phyloP scores from a whole-genome alignment of 2,888 invertebrate genomes.

The Hypolimnas misippus region DNA sequence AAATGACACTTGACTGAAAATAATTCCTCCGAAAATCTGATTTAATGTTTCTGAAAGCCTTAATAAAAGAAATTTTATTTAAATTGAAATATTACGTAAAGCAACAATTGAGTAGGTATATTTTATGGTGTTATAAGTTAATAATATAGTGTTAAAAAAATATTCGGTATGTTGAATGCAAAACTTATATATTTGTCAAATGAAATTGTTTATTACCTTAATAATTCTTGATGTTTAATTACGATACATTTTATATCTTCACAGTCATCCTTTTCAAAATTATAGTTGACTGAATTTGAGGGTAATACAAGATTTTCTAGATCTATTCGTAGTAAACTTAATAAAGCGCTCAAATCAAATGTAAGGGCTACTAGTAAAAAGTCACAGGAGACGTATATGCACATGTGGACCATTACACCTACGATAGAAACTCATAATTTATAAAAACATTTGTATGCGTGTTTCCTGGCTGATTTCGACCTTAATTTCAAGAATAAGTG shows the following conservation, averaged over 20 bases:
- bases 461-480: too few relatives aligned
- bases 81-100: too few relatives aligned
- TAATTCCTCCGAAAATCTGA: slow-evolving; percentile 42
- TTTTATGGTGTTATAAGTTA: too few relatives aligned
- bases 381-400: slow-evolving; percentile 44
- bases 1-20: slow-evolving; percentile 45
- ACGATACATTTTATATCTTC: slow-evolving; percentile 40
- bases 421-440: slow-evolving; percentile 13
- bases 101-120: too few relatives aligned
- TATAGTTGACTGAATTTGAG: slow-evolving; percentile 9
- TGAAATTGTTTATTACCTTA: slow-evolving; percentile 38
- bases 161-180: neutral
- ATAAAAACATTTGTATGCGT: neutral
- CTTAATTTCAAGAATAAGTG: too few relatives aligned
- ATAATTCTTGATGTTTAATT: slow-evolving; percentile 44
- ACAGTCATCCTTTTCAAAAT: slow-evolving; percentile 26
- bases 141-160: neutral
- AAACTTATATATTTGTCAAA: neutral
- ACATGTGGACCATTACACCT: slow-evolving; percentile 39
- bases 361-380: slow-evolving; percentile 41
- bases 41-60: slow-evolving; percentile 44
- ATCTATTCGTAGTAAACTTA: slow-evolving; percentile 38
- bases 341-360: slow-evolving; percentile 38
- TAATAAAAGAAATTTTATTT: neutral
- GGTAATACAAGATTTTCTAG: slow-evolving; percentile 37